Evolutionary conservation across 2,888 invertebrate genomes (phyloP), one percentile per base, ranked within the genome.

Genomic region (Lycia hirtaria): DNA sequence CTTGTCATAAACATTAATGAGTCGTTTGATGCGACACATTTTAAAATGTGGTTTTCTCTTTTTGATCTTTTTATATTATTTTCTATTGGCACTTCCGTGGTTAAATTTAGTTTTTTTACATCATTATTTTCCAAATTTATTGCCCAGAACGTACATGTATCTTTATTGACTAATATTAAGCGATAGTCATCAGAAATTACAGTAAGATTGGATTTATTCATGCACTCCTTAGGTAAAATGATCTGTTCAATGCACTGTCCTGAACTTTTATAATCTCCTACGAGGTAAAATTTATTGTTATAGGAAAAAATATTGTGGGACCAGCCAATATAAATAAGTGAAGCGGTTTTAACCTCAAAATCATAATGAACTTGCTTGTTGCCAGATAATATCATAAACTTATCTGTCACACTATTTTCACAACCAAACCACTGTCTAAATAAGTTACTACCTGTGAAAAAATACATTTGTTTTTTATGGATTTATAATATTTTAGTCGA

Each of bases 341-440:
- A 73, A 17, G 75, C 67, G 6, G 47, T 32, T 26, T 66, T 64
- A 17, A 68, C 38, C 55, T 69, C 65, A 41, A 76, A 68, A 43
- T 69, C 60, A 17, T 44, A 40, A 7, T 64, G 52, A 40, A 7
- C 56, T 12, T 61, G 41, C 22, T 48, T 55, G 15, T 35, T 32
- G 41, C 47, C 44, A 43, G 65, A 54, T 6, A 83, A 40, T n/a
- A 35, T 37, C 51, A 69, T 64, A 67, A 88, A 88, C 49, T 70
- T 64, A 54, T 72, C 68, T 48, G 85, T 59, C 44, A 83, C 55
- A 30, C 64, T 51, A 32, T 78, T 69, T 0, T 71, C 60, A 14
- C 43, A 44, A 61, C 65, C 56, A 77, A 68, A 19, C 92, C 92
- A 92, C 56, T 92, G 92, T 1, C 84, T 83, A 67, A 89, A 90